phyloP scores from a whole-genome alignment of 2,888 invertebrate genomes.

The Lypha dubia region DNA sequence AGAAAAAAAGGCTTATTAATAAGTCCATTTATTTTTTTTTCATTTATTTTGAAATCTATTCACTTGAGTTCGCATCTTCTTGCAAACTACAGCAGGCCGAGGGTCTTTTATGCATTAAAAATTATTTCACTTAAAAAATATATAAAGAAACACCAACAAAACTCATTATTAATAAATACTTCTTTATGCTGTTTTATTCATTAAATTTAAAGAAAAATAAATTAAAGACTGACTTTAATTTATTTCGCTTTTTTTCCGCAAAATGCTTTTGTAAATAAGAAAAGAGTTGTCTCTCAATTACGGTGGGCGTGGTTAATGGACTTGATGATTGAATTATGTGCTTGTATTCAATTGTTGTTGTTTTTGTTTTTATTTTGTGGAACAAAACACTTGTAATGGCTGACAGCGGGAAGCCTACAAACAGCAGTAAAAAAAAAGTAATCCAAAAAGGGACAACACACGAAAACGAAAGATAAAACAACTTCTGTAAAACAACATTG shows the following conservation, averaged over 20 bases:
- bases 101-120: conserved; percentile 7
- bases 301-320: conserved; percentile 71
- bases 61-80: not conserved
- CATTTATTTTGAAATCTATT: conserved; percentile 26
- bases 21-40: conserved; percentile 13
- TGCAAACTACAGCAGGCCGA: not conserved
- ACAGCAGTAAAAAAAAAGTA: conserved; percentile 29
- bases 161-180: conserved; percentile 46
- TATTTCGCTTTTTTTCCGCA: conserved; percentile 43
- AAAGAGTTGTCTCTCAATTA: conserved; percentile 69
- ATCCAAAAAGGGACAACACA: not conserved
- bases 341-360: conserved; percentile 43
- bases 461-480: not conserved
- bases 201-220: no score
- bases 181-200: conserved; percentile 58
- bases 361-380: conserved; percentile 55
- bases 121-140: conserved; percentile 10
- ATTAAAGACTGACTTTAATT: conserved; percentile 64
- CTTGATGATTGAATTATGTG: conserved; percentile 71
- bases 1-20: conserved; percentile 36
- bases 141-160: conserved; percentile 29
- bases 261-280: conserved; percentile 56
- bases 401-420: conserved; percentile 68
- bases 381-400: conserved; percentile 70
- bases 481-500: conserved; percentile 54